Evolutionary conservation across 2,113 vertebrate genomes (phyloP), one percentile per base, ranked within the genome.

Genomic region (Prochilodus magdalenae): DNA sequence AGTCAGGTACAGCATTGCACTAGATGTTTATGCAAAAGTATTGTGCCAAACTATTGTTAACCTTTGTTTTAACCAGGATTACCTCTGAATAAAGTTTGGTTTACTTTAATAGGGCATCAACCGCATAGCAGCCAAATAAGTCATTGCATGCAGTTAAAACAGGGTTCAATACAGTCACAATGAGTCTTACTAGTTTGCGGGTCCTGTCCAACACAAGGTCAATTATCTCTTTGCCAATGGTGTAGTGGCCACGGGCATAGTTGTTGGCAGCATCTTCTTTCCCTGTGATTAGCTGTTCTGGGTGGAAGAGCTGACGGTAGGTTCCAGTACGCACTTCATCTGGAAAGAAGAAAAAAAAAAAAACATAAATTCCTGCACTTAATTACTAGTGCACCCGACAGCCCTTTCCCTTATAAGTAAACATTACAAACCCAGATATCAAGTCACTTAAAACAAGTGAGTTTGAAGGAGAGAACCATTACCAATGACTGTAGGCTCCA

Each of bases 191-290:
- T 86, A 93, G 89, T 84, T 93, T 93, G 22, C 92, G 91, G 1
- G 85, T 91, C 15, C 92, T 83, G 84, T 93, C 92, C 5, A 93
- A 85, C 55, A 91, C 91, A 36, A 91, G 57, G 85, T 91, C 91
- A 5, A 92, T 92, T 75, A 89, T 89, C 87, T 92, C 91, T 0
- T 92, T 92, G 0, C 91, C 91, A 27, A 92, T 91, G 75, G 91
- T 92, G 86, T 92, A 92, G 83, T 92, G 91, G 1, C 91, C 95
- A 0, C 95, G 93, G 44, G 95, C 95, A 44, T 96, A 96, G 82
- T 96, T 96, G 85, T 96, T 96, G 73, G 95, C 95, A 0, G 95
- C 95, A n/a, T 96, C 95, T 71, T 96, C 95, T 77, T 96, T 96
- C 15, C 95, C 95, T 3, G 94, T 95, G 87, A 96, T 96, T 60